Percentiles rank a stretch among this genome's conserved stretches.
These are phyloP conservation scores for Spea hammondii DNA, from an alignment of 2,797 vertebrate genomes.

Conservation along the genomic window DNA sequence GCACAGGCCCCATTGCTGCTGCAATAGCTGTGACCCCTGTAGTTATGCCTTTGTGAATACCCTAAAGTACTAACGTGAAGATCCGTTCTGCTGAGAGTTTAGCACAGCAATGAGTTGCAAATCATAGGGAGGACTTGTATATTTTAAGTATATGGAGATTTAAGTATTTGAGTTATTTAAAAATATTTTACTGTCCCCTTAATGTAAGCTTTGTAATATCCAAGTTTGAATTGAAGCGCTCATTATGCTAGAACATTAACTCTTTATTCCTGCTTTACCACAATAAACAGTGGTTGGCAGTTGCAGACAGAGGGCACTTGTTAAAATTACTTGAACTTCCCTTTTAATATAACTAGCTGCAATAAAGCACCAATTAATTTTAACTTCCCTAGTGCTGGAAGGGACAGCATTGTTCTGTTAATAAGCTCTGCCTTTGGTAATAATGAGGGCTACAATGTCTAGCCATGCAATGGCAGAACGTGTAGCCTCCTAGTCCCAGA, in stretches of 20 bases:
- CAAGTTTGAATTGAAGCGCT: background rate
- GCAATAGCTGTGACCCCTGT: too few species aligned
- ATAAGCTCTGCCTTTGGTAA: constrained; percentile 11
- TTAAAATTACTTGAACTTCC: constrained; percentile 23
- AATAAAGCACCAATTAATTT: constrained; percentile 16
- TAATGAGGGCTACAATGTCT: background rate
- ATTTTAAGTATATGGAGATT: too few species aligned
- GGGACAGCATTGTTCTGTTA: constrained; percentile 13
- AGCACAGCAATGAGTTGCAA: too few species aligned
- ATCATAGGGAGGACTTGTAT: too few species aligned
- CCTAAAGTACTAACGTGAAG: too few species aligned
- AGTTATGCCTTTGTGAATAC: too few species aligned
- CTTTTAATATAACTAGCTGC: constrained; percentile 12
- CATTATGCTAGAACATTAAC: background rate
- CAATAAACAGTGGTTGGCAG: constrained; percentile 1
- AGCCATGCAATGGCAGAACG: background rate
- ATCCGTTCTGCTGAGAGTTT: too few species aligned
- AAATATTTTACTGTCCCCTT: background rate
- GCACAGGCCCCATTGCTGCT: too few species aligned
- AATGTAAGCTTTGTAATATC: background rate
- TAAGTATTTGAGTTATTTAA: too few species aligned
- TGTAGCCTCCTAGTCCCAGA: background rate
- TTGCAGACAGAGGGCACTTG: constrained; percentile 16
- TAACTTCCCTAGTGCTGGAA: constrained; percentile 9
- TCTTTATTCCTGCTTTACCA: background rate